Base-by-base conservation (phyloP, 1,140 invertebrate species). In the Centruroides sculpturatus region DNA sequence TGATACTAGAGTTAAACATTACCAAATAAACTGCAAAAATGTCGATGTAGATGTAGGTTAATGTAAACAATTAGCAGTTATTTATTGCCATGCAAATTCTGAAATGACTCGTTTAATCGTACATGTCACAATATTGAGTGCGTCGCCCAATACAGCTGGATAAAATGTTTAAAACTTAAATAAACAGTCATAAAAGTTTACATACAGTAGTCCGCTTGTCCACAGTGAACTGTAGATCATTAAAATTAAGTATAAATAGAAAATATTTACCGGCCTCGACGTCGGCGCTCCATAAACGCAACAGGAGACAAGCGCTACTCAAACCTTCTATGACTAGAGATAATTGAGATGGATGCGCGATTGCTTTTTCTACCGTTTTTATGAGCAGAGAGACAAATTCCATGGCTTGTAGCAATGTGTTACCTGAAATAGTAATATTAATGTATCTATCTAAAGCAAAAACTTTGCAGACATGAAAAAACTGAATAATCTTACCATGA, bases 301-400 rank as follows among this genome's bases (percentile, higher is more conserved):
- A 73, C 50, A 94, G 71, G 12, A 91, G 74, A 70, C 83, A 82
- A 58, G 84, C 78, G 35, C 89, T 86, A 64, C 83, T 80, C 2
- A 93, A 74, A 34, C 85, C 88, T 76, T 95, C 91, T 11, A 82
- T 83, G 2, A 91, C 81, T 8, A 84, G 74, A 53, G 79, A 70
- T 35, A 75, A 67, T 72, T 81, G 71, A 23, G 75, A 75, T 3
- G 83, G 79, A 69, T 87, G 85, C 59, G 79, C 76, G 23, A 76
- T 72, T 35, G 85, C 85, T 69, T 82, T 86, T 67, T 87, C 85
- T 46, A 88, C 77, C 36, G 81, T 78, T 69, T 83, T 82, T 46
- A 82, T 64, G 5, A 90, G 72, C 46, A 79, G 63, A 50, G 82
- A 77, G n/a, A 80, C 69, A 13, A 88, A 70, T 56, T 74, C 71